phyloP scores from a whole-genome alignment of 1,140 invertebrate genomes.

The Bombus polaris region DNA sequence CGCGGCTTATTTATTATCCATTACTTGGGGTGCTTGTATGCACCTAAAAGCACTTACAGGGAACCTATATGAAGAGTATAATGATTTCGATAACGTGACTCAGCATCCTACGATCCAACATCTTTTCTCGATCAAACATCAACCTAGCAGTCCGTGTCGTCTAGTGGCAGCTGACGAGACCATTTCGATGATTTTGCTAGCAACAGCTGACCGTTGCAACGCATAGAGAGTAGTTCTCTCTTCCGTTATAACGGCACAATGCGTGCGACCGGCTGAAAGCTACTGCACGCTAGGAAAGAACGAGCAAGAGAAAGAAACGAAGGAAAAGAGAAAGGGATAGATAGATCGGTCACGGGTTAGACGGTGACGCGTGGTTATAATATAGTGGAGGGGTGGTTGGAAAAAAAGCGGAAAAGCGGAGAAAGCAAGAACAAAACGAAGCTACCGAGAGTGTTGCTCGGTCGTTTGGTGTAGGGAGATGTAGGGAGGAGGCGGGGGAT shows the following conservation, averaged over 20 bases:
- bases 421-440: slow-evolving; percentile 19
- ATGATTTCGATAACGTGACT: background rate
- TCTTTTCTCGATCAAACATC: slow-evolving; percentile 27
- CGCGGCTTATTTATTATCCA: no score
- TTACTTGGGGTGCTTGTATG: no score
- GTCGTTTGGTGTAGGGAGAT: background rate
- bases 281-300: slow-evolving; percentile 36
- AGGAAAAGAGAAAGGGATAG: slow-evolving; percentile 9
- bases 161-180: background rate
- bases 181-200: slow-evolving; percentile 41
- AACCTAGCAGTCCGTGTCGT: background rate
- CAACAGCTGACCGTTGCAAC: slow-evolving; percentile 14
- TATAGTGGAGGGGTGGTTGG: background rate
- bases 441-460: slow-evolving; percentile 3
- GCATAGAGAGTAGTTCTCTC: background rate
- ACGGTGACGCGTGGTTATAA: background rate
- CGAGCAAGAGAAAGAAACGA: background rate
- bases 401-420: slow-evolving; percentile 22
- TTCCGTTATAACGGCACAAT: slow-evolving; percentile 69
- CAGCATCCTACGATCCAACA: background rate
- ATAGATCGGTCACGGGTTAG: background rate
- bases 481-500: no score
- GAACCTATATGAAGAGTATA: background rate
- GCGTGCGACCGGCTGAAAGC: slow-evolving; percentile 38
- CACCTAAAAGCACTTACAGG: background rate